These are phyloP conservation scores for Pollachius pollachius DNA, from an alignment of 2,113 vertebrate species.

Conservation along the genomic window DNA sequence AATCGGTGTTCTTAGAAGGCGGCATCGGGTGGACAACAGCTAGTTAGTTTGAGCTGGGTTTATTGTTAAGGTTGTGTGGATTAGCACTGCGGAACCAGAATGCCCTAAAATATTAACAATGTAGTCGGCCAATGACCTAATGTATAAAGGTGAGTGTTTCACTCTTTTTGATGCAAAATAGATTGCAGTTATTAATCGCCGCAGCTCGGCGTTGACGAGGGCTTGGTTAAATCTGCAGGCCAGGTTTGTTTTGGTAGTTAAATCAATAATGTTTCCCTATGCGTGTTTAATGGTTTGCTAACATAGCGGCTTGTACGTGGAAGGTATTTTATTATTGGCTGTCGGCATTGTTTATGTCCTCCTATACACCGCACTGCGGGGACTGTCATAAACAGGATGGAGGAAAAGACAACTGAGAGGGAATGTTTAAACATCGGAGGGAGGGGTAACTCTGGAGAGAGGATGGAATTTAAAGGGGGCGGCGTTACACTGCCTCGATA, in stretches of 20 bases:
- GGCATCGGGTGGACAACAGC: constrained; percentile 71
- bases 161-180: not conserved
- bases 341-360: too few species aligned
- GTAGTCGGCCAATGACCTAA: constrained; percentile 30
- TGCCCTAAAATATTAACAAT: constrained; percentile 46
- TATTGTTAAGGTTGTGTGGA: constrained; percentile 85
- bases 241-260: constrained; percentile 41
- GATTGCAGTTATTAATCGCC: constrained; percentile 13
- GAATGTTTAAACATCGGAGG: constrained; percentile 6
- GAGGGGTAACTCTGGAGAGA: constrained; percentile 7
- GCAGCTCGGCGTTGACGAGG: constrained; percentile 11
- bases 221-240: constrained; percentile 52
- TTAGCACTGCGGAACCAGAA: constrained; percentile 70
- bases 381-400: constrained; percentile 36
- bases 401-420: constrained; percentile 41
- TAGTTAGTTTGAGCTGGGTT: constrained; percentile 77
- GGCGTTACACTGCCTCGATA: constrained; percentile 27
- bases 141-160: constrained; percentile 43
- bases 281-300: not conserved
- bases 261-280: not conserved
- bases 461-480: constrained; percentile 65
- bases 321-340: too few species aligned
- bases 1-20: constrained; percentile 63
- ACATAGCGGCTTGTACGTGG: not conserved
- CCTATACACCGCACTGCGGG: constrained; percentile 63